Evolutionary conservation across 2,888 invertebrate species (phyloP).

Genomic region (Tortricodes alternella): DNA sequence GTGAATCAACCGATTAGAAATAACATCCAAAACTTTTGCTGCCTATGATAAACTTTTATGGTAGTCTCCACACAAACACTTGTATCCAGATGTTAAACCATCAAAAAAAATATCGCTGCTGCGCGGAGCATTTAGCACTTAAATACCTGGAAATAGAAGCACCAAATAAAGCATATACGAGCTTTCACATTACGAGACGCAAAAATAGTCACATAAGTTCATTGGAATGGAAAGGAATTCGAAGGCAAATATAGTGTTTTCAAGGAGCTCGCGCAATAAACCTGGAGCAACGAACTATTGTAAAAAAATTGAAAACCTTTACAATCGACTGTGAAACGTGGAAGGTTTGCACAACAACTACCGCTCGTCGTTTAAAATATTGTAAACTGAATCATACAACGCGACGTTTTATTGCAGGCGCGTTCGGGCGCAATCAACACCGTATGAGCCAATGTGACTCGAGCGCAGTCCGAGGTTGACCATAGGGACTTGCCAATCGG

Average conservation of each 20-base stretch:
- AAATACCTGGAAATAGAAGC: slow-evolving; percentile 28
- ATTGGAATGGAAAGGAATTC: slow-evolving; percentile 42
- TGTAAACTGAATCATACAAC: slow-evolving; percentile 71
- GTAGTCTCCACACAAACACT: slow-evolving; percentile 47
- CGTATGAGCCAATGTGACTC: slow-evolving; percentile 55
- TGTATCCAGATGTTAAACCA: slow-evolving; percentile 15
- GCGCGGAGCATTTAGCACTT: neutral
- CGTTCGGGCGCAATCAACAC: slow-evolving; percentile 63
- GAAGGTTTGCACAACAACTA: slow-evolving; percentile 51
- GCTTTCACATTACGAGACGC: slow-evolving; percentile 44
- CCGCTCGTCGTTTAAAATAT: slow-evolving; percentile 66
- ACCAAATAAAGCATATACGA: slow-evolving; percentile 39
- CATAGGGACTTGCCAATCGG: slow-evolving; percentile 70
- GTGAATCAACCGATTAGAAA: slow-evolving; percentile 72
- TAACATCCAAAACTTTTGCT: slow-evolving; percentile 49
- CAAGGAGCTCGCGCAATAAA: slow-evolving; percentile 34
- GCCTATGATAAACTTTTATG: slow-evolving; percentile 62
- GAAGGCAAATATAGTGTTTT: slow-evolving; percentile 39
- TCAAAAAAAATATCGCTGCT: slow-evolving; percentile 9
- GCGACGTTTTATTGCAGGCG: slow-evolving; percentile 61
- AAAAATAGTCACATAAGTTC: slow-evolving; percentile 51
- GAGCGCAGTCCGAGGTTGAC: slow-evolving; percentile 47
- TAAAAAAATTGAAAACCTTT: slow-evolving; percentile 6
- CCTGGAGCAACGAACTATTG: slow-evolving; percentile 27
- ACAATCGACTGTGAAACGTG: neutral